Evolutionary conservation across 2,888 invertebrate species (phyloP).

Genomic region (Drosophila mimetica): DNA sequence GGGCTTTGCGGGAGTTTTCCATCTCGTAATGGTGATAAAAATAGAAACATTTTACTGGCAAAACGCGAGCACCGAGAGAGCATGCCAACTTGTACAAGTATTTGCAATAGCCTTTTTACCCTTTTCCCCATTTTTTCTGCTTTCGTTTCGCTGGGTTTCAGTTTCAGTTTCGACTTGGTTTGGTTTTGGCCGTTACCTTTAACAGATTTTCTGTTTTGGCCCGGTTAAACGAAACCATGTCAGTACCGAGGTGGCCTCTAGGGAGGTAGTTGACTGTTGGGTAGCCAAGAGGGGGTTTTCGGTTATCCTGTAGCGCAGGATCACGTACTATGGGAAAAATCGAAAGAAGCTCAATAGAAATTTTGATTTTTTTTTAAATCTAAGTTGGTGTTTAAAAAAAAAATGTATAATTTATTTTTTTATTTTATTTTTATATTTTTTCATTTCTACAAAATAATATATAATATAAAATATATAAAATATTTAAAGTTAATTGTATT

Average conservation of each 20-base stretch:
- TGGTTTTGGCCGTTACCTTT: conserved; percentile 52
- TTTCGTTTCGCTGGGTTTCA: conserved; percentile 28
- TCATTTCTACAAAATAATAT: too few species aligned
- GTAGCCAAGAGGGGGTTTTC: neutral
- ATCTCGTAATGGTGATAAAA: conserved; percentile 74
- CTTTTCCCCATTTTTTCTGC: conserved; percentile 1
- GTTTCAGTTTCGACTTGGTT: conserved; percentile 37
- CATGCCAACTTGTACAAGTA: conserved; percentile 48
- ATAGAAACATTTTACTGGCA: conserved; percentile 68
- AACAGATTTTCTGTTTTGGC: conserved; percentile 65
- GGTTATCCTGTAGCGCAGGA: conserved; percentile 12
- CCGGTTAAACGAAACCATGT: conserved; percentile 70
- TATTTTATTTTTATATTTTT: too few species aligned
- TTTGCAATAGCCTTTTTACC: conserved; percentile 21
- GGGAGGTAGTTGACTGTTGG: conserved; percentile 30
- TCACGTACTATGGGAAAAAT: conserved; percentile 47
- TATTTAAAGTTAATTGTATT: too few species aligned
- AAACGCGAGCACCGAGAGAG: conserved; percentile 39
- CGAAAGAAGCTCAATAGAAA: too few species aligned
- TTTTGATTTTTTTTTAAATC: too few species aligned
- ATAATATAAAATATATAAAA: too few species aligned
- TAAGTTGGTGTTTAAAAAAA: too few species aligned
- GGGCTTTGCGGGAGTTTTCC: conserved; percentile 21
- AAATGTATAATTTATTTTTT: too few species aligned
- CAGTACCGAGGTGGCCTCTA: conserved; percentile 38